Evolutionary conservation across 2,797 vertebrate species (phyloP), one percentile per base, ranked within the genome.

Genomic region (Prunella strophiata): DNA sequence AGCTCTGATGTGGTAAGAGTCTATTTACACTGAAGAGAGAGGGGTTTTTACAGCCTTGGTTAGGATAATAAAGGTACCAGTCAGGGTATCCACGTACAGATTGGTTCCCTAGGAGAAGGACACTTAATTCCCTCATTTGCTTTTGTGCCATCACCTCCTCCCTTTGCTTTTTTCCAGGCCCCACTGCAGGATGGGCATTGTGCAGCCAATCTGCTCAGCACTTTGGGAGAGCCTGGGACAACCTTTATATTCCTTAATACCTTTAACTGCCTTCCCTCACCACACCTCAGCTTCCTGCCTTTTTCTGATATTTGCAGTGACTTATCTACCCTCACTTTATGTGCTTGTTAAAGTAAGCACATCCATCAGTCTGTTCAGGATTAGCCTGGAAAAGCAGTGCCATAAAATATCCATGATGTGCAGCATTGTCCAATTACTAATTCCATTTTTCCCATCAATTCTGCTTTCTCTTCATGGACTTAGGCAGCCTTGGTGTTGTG

Each of bases 71-170:
- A 29, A 45, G 21, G 23, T 40, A 55, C 51, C 5, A 29, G 11
- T 34, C 40, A 68, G 34, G n/a, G 7, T 40, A 36, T 7, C 2
- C 4, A 54, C 2, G 0, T 0, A 52, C 30, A 25, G 57, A 19
- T 51, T 61, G 51, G 11, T 14, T 76, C 55, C 86, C 38, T 1
- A 57, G 54, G 27, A 59, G 40, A 88, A 23, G 23, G 6, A 22
- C 6, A 7, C 34, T 13, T 34, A 86, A 75, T 57, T 71, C 42
- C 42, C 38, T 76, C 3, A 0, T 42, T 22, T 73, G 43, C 50
- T 34, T 34, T 34, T 79, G 40, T 54, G 34, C 91, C 66, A 30
- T 52, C 76, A 54, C 11, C 32, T 79, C 43, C 58, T 81, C 30
- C 47, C 21, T 88, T 55, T 50, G 66, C 70, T 52, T 34, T 71